These are phyloP conservation scores for Intellagama lesueurii DNA, from an alignment of 2,797 vertebrate genomes.

Conservation along the genomic window DNA sequence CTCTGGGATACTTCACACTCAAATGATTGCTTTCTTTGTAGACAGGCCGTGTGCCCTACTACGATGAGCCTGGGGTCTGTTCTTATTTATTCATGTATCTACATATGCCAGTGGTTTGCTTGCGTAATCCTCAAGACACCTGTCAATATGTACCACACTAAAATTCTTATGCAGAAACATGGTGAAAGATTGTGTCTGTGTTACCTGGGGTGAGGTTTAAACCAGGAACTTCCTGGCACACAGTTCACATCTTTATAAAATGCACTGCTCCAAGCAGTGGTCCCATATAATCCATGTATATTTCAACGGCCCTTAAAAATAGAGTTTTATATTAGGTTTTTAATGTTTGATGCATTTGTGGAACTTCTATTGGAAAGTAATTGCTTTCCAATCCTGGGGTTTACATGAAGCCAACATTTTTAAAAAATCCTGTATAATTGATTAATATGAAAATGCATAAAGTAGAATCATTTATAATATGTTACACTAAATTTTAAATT, in stretches of 20 bases:
- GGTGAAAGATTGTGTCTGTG: not conserved
- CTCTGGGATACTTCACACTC: not conserved
- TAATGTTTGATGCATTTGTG: not conserved
- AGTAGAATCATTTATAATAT: slow-evolving; percentile 58
- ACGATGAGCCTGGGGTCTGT: not conserved
- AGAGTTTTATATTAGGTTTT: slow-evolving; percentile 1
- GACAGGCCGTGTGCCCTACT: not conserved
- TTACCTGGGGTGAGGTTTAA: not conserved
- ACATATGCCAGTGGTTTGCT: not conserved
- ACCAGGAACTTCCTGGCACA: not conserved
- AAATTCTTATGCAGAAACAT: not conserved
- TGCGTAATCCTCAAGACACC: not conserved
- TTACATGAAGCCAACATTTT: slow-evolving; percentile 39
- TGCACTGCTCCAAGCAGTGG: not conserved
- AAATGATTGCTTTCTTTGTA: not conserved
- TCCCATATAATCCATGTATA: not conserved
- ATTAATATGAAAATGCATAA: not conserved
- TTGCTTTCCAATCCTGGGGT: not conserved
- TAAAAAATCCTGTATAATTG: slow-evolving; percentile 11
- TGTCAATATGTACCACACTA: not conserved
- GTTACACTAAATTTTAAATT: slow-evolving; percentile 30
- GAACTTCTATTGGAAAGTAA: not conserved
- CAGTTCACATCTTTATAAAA: not conserved
- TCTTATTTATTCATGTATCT: not conserved
- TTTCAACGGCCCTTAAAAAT: not conserved